Evolutionary conservation across 2,888 invertebrate genomes (phyloP).

Genomic region (Eupithecia exiguata): DNA sequence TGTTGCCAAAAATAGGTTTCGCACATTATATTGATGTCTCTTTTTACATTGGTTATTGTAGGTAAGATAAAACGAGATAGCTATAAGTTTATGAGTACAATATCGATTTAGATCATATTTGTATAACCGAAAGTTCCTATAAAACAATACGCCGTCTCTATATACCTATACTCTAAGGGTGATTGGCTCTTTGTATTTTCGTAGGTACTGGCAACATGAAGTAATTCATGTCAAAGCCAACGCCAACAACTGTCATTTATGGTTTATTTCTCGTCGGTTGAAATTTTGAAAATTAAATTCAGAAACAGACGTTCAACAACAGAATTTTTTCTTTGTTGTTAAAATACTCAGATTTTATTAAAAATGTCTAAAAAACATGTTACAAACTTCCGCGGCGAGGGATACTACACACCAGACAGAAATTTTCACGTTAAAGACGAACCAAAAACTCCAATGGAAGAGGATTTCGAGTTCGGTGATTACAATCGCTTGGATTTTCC

Average conservation of each 20-base stretch:
- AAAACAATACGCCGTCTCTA: too few species aligned
- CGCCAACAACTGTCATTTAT: neutral
- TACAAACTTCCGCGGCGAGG: conserved; percentile 72
- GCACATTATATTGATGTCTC: too few species aligned
- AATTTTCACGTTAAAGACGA: conserved; percentile 68
- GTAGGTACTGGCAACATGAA: neutral
- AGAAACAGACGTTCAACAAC: neutral
- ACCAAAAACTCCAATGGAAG: conserved; percentile 67
- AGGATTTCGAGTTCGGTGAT: conserved; percentile 70
- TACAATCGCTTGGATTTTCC: conserved; percentile 61
- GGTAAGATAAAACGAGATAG: too few species aligned
- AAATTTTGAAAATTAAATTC: neutral
- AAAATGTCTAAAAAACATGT: conserved; percentile 70
- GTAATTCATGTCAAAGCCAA: neutral
- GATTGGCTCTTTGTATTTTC: neutral
- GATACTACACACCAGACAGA: conserved; percentile 60
- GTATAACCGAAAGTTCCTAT: too few species aligned
- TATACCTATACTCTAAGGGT: too few species aligned
- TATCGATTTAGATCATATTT: too few species aligned
- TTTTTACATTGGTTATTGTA: too few species aligned
- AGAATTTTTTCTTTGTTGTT: conserved; percentile 1
- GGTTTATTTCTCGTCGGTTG: neutral
- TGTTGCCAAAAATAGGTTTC: too few species aligned
- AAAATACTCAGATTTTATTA: neutral
- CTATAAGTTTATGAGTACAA: too few species aligned